These are phyloP conservation scores for Drosophila pseudoananassae DNA, from an alignment of 1,140 invertebrate genomes.

Conservation along the genomic window DNA sequence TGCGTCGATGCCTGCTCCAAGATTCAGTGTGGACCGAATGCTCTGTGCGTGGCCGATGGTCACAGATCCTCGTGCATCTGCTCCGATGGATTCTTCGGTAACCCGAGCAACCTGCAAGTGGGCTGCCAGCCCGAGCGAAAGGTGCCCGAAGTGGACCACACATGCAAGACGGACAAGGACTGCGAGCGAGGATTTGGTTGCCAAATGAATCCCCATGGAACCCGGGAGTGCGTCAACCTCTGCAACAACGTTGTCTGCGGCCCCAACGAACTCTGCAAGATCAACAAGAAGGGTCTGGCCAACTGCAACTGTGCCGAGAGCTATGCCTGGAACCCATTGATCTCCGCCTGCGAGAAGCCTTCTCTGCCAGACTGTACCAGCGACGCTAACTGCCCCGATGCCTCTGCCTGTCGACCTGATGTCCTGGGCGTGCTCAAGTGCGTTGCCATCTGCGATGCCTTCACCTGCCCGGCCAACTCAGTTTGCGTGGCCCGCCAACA, in stretches of 20 bases:
- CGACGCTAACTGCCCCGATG: slow-evolving; percentile 89
- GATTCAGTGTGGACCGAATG: slow-evolving; percentile 95
- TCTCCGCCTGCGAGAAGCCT: slow-evolving; percentile 92
- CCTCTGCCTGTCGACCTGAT: slow-evolving; percentile 90
- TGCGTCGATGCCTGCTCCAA: slow-evolving; percentile 94
- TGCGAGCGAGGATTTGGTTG: slow-evolving; percentile 88
- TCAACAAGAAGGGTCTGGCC: slow-evolving; percentile 88
- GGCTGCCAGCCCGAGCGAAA: slow-evolving; percentile 90
- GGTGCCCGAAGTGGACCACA: slow-evolving; percentile 84
- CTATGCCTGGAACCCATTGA: slow-evolving; percentile 92
- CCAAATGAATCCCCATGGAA: slow-evolving; percentile 86
- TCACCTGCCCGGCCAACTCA: slow-evolving; percentile 93
- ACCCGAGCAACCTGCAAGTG: slow-evolving; percentile 90
- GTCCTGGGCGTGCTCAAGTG: slow-evolving; percentile 94
- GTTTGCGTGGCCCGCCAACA: slow-evolving; percentile 91
- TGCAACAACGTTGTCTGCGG: slow-evolving; percentile 92
- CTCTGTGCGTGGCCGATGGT: slow-evolving; percentile 92
- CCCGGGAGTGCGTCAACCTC: slow-evolving; percentile 89
- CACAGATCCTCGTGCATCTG: slow-evolving; percentile 94
- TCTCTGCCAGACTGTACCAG: slow-evolving; percentile 91
- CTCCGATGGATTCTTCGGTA: slow-evolving; percentile 90
- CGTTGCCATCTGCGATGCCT: slow-evolving; percentile 89
- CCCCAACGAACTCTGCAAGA: slow-evolving; percentile 91
- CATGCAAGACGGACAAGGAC: slow-evolving; percentile 89
- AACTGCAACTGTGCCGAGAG: slow-evolving; percentile 91